Conservation (phyloP, 2,113 vertebrate genomes). For the Dolichotis patagonum region DNA sequence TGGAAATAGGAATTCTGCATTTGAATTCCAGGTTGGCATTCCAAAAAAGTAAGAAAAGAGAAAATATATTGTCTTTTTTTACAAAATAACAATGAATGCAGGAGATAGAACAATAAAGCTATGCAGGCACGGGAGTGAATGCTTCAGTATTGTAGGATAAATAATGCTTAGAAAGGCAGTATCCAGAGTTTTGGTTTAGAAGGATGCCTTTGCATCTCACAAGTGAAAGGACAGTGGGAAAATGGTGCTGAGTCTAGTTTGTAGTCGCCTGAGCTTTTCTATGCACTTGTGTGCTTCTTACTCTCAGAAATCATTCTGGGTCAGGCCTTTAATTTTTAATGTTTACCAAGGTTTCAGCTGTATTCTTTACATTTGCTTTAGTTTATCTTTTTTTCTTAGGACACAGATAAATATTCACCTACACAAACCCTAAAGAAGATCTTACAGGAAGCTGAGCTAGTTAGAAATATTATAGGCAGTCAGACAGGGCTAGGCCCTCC, state of each 20-base stretch:
- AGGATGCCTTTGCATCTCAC: background rate
- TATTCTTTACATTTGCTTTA: background rate
- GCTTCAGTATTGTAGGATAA: background rate
- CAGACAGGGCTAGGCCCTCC: too few relatives aligned
- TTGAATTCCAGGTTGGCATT: background rate
- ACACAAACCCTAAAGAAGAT: background rate
- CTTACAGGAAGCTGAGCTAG: too few relatives aligned
- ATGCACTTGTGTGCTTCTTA: background rate
- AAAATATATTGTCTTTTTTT: constrained; percentile 26
- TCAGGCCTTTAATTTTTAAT: background rate
- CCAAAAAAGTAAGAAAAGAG: background rate
- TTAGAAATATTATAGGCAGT: too few relatives aligned
- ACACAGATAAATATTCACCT: background rate
- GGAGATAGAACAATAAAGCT: background rate
- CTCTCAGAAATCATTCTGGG: background rate
- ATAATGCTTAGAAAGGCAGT: background rate
- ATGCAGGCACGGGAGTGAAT: background rate
- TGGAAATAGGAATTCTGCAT: constrained; percentile 40
- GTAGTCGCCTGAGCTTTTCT: background rate
- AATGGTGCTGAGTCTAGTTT: background rate
- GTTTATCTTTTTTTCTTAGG: background rate
- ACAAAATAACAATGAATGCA: background rate
- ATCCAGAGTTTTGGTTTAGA: background rate
- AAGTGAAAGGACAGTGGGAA: background rate
- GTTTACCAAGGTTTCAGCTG: background rate